These are phyloP conservation scores for Epizoanthus rinbou DNA, from an alignment of 92 coral and sea anemone genomes.

Conservation along the genomic window DNA sequence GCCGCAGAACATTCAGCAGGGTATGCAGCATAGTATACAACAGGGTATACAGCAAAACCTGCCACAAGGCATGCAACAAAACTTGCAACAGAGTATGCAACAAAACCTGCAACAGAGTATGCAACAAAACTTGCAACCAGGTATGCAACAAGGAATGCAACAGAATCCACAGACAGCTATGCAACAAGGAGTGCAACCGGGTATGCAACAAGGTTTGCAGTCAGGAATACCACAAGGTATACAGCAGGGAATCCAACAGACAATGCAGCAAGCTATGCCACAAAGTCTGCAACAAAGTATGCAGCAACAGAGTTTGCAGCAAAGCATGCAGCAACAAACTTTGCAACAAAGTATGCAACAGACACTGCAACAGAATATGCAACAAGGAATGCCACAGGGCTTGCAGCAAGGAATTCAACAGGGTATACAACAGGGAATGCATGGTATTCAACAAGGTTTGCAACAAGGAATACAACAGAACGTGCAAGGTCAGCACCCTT, in stretches of 20 bases:
- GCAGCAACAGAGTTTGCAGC: slow-evolving; percentile 63
- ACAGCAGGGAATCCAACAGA: slow-evolving; percentile 67
- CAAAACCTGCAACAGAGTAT: slow-evolving; percentile 53
- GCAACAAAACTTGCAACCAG: slow-evolving; percentile 51
- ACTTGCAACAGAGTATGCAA: slow-evolving; percentile 77
- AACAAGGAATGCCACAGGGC: slow-evolving; percentile 75
- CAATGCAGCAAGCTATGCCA: slow-evolving; percentile 69
- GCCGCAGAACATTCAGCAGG: slow-evolving; percentile 52
- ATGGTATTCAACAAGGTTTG: slow-evolving; percentile 76
- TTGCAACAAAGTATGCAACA: slow-evolving; percentile 65
- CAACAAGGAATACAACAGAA: slow-evolving; percentile 82
- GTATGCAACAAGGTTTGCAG: slow-evolving; percentile 71
- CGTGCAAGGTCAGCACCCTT: slow-evolving; percentile 65
- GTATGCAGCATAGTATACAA: slow-evolving; percentile 19
- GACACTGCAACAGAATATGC: slow-evolving; percentile 67
- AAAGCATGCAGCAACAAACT: slow-evolving; percentile 73
- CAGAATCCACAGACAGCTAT: slow-evolving; percentile 46
- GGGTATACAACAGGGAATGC: slow-evolving; percentile 72
- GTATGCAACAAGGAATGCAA: slow-evolving; percentile 75
- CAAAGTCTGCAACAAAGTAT: slow-evolving; percentile 72
- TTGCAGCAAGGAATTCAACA: slow-evolving; percentile 80
- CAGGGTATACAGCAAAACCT: slow-evolving; percentile 46
- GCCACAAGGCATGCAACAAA: slow-evolving; percentile 68
- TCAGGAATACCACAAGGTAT: slow-evolving; percentile 67
- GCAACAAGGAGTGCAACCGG: slow-evolving; percentile 66